Evolutionary conservation across 2,888 invertebrate species (phyloP), one percentile per base, ranked within the genome.

Genomic region (Polydrusus tereticollis): DNA sequence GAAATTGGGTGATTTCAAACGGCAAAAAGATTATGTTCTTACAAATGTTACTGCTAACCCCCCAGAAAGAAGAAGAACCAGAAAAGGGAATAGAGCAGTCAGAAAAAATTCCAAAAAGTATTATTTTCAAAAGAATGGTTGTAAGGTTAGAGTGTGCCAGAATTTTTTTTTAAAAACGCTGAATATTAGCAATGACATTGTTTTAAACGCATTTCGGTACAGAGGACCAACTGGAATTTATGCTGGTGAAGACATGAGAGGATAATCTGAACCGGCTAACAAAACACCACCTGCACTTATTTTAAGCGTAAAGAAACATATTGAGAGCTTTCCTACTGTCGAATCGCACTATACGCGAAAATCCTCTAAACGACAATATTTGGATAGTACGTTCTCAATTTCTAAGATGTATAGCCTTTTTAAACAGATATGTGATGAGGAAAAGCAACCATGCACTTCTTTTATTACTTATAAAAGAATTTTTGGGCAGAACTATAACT

Each of bases 401-500:
- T 36, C 36, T 2, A 36, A 36, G 12, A 36, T 36, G 36, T 12
- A 6, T 36, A 12, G 12, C 7, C 29, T 29, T 29, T 29, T 36
- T 36, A 36, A 36, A 36, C 36, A 36, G 36, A 6, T 10, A 12
- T 36, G 36, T 12, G 10, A 36, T 10, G 36, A 10, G 7, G 36
- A 36, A 36, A 12, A 12, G 12, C 7, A 36, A 36, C 36, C 36
- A 36, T 10, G 10, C 7, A 12, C 12, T 10, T 36, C 36, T 2
- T 36, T 29, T 29, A 29, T 29, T 29, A 29, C 73, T n/a, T 77
- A 77, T 63, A 69, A 72, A 62, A 64, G 67, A 73, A 75, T 75
- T 33, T 78, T 77, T 69, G 47, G 73, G 59, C 65, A 38, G 12
- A 67, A 75, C 41, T 60, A 29, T 29, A 29, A 29, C 29, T 63